Evolutionary conservation across 2,797 vertebrate genomes (phyloP).

Genomic region (Enoplosus armatus): DNA sequence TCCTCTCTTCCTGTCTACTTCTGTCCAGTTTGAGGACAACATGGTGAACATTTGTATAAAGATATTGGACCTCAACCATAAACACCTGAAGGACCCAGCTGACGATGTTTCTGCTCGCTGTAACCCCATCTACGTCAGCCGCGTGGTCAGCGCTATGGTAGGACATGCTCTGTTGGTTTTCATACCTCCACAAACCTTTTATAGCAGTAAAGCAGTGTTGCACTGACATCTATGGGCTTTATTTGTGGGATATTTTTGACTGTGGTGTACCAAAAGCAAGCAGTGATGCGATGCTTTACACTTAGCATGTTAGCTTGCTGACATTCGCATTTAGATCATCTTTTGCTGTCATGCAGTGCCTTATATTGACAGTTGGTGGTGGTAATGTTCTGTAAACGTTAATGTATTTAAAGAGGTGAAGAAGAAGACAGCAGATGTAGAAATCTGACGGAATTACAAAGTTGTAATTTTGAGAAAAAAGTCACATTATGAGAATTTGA

Average conservation of each 20-base stretch:
- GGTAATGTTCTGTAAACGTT: neutral
- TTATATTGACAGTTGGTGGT: neutral
- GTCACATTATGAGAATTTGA: neutral
- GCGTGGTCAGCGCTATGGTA: slow-evolving; percentile 87
- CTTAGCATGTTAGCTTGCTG: neutral
- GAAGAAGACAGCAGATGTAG: neutral
- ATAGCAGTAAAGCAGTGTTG: neutral
- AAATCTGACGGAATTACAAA: neutral
- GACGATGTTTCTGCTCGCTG: slow-evolving; percentile 75
- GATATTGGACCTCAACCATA: slow-evolving; percentile 82
- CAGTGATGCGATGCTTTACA: no score
- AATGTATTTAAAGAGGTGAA: no score
- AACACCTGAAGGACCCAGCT: slow-evolving; percentile 76
- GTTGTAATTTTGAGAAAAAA: neutral
- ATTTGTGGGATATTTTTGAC: no score
- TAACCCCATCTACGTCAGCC: slow-evolving; percentile 82
- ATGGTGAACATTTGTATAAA: slow-evolving; percentile 86
- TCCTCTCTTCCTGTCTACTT: neutral
- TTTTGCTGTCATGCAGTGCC: neutral
- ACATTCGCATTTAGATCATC: no score
- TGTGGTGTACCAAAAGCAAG: neutral
- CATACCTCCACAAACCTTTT: neutral
- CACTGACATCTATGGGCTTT: neutral
- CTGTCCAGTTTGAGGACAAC: slow-evolving; percentile 85
- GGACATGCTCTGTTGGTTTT: neutral